Percentiles rank a stretch among this genome's conserved stretches.
Conservation (phyloP, 1,140 invertebrate species). For the Dreissena rostriformis region DNA sequence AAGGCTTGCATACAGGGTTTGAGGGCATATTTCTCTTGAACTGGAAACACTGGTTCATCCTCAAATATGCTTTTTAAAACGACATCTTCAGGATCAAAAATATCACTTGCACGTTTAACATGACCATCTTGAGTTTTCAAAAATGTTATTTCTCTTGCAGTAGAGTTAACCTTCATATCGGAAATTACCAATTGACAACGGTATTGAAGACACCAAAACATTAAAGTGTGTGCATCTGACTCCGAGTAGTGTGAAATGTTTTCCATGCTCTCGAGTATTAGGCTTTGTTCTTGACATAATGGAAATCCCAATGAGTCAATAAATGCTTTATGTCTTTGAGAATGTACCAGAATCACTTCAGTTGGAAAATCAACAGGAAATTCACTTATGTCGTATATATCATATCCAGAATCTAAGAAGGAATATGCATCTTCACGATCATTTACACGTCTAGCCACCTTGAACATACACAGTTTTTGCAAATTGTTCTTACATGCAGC, state of each 20-base stretch:
- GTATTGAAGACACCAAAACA: no score
- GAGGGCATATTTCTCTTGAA: background rate
- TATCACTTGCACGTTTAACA: background rate
- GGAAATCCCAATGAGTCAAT: no score
- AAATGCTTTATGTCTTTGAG: background rate
- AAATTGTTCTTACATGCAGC: no score
- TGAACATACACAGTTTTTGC: no score
- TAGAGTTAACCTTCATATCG: no score
- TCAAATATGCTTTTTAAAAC: background rate
- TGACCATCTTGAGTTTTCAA: background rate
- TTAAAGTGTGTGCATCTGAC: no score
- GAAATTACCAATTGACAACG: no score
- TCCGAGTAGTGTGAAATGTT: no score
- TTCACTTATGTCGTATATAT: background rate
- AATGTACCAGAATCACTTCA: background rate
- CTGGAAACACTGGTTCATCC: conserved; percentile 3
- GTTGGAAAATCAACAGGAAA: background rate
- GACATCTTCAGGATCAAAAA: conserved; percentile 13
- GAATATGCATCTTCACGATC: no score
- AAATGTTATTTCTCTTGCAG: background rate
- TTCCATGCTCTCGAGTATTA: no score
- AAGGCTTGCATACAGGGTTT: background rate
- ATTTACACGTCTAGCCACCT: no score
- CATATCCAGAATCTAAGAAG: background rate
- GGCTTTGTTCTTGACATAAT: no score